Conservation (phyloP, 2,113 vertebrate genomes). For the Carassius gibelio region DNA sequence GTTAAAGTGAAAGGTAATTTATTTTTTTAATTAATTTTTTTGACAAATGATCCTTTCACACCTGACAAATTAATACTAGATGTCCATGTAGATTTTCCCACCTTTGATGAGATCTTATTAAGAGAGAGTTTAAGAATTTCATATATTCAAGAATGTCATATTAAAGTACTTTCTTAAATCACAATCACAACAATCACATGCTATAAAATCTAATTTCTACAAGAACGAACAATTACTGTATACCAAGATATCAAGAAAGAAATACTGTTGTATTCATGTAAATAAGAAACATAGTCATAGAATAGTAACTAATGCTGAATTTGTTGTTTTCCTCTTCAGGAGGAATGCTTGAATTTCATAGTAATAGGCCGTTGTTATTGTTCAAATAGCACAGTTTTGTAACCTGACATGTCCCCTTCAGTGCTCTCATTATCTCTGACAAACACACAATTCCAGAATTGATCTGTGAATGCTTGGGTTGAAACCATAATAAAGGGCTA, state of each 20-base stretch:
- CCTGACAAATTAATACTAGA: conserved; percentile 6
- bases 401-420: conserved; percentile 4
- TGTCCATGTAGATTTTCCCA: not conserved
- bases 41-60: conserved; percentile 18
- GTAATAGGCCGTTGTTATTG: conserved; percentile 24
- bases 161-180: not conserved
- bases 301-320: not conserved
- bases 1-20: conserved; percentile 28
- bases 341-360: conserved; percentile 41
- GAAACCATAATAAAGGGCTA: conserved; percentile 15
- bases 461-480: conserved; percentile 8
- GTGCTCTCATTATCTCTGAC: not conserved
- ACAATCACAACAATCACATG: not conserved
- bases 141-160: not conserved
- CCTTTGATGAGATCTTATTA: conserved; percentile 25
- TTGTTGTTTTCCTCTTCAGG: not conserved
- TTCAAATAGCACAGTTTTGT: conserved; percentile 16
- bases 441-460: conserved; percentile 35
- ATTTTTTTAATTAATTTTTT: not conserved
- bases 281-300: not conserved
- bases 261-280: not conserved
- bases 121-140: not conserved
- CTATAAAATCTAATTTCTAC: not conserved
- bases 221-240: not conserved
- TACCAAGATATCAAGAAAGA: not conserved